Evolutionary conservation across 2,888 invertebrate genomes (phyloP), one percentile per base, ranked within the genome.

Genomic region (Lacanobia oleracea): DNA sequence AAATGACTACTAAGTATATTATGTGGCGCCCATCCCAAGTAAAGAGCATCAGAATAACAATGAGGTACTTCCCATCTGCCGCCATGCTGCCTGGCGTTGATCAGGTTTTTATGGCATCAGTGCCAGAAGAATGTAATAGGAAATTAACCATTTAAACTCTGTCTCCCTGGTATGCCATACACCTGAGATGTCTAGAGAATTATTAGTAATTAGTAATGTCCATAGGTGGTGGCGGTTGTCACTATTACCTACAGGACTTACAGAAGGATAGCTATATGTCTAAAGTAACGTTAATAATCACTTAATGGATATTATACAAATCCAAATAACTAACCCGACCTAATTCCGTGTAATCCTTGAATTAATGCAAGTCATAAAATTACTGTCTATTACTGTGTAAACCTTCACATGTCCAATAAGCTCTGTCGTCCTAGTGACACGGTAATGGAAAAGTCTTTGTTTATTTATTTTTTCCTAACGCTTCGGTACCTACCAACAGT

Each of bases 281-380:
- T 33, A 33, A 33, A 33, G 33, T 2, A 33, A 0, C 0, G 5
- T 33, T 33, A 6, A 5, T 33, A 27, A 27, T 40, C 53, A 4
- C 14, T 12, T 21, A 43, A 21, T 67, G 9, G 2, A 21, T 9
- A 9, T 7, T 9, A 9, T 7, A 9, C 18, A 9, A 50, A 18
- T 56, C n/a, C 9, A 16, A 27, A 48, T 12, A n/a, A 18, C 10
- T 16, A 16, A 18, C 4, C 5, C 12, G 45, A n/a, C 37, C 33
- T 14, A 37, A 45, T 54, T 68, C 23, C 23, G 23, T 27, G n/a
- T 14, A 21, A 51, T 50, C 72, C 59, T 57, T 40, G 18, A 57
- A 68, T 33, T 1, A 53, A 10, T 68, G 43, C 45, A 21, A 33
- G 27, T 18, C 59, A 71, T 57, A n/a, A 23, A 33, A 33, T 33